phyloP scores from a whole-genome alignment of 2,113 vertebrate genomes.

The Isichthys henryi region DNA sequence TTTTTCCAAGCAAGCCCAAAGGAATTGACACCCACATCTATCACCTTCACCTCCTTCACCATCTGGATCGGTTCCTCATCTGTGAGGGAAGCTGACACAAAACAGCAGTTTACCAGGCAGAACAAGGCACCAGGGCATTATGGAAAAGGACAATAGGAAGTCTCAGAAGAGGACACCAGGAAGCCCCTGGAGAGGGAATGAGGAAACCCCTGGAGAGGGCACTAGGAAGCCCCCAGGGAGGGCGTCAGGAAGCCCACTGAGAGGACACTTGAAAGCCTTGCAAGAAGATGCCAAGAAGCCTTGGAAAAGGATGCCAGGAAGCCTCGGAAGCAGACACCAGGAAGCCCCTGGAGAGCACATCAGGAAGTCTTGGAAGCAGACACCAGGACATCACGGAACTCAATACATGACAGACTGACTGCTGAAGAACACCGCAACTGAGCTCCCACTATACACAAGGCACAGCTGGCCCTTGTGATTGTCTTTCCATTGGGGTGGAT shows the following conservation, averaged over 20 bases:
- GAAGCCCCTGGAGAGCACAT: neutral
- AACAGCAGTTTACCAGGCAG: slow-evolving; percentile 5
- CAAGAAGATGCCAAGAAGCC: no score
- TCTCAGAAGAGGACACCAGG: neutral
- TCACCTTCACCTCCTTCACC: slow-evolving; percentile 63
- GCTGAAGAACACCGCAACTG: neutral
- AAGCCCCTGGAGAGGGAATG: neutral
- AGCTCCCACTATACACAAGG: neutral
- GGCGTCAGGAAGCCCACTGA: neutral
- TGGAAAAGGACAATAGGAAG: neutral
- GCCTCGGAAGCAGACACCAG: neutral
- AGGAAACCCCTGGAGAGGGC: no score
- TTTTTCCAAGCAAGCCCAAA: slow-evolving; percentile 70
- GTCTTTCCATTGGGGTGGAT: neutral
- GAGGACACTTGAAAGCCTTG: no score
- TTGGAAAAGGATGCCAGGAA: no score
- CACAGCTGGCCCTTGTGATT: neutral
- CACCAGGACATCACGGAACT: neutral
- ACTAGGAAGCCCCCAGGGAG: no score
- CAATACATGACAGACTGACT: neutral
- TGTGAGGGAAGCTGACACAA: slow-evolving; percentile 41
- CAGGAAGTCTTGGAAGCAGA: neutral
- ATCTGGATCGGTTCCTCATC: slow-evolving; percentile 53
- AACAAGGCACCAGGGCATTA: neutral
- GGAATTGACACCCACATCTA: slow-evolving; percentile 53